Conservation (phyloP, 2,113 vertebrate genomes). For the Lathamus discolor region DNA sequence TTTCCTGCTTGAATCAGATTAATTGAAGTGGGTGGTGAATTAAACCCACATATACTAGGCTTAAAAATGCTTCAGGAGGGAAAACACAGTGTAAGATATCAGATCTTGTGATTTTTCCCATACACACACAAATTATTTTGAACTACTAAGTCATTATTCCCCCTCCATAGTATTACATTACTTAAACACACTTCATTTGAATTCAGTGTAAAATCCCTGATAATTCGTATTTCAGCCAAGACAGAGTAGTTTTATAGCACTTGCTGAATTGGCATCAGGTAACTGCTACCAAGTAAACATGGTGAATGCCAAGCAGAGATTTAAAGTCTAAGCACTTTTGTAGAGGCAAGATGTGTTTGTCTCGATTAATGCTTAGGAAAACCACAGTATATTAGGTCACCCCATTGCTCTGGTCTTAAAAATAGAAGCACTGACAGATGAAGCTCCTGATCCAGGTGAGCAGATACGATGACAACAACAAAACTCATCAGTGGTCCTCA, state of each 20-base stretch:
- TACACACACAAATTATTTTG: neutral
- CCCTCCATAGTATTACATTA: neutral
- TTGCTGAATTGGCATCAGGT: neutral
- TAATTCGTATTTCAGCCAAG: neutral
- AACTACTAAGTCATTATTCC: neutral
- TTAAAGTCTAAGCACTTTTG: neutral
- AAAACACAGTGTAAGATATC: neutral
- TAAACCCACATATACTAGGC: neutral
- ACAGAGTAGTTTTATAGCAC: neutral
- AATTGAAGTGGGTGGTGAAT: neutral
- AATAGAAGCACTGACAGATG: neutral
- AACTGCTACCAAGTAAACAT: neutral
- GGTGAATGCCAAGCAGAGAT: neutral
- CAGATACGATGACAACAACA: neutral
- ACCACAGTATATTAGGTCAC: neutral
- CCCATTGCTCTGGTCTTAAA: neutral
- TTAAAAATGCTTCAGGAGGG: neutral
- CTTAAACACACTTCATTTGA: neutral
- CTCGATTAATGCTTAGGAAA: neutral
- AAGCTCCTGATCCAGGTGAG: accelerated
- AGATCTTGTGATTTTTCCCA: neutral
- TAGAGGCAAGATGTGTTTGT: neutral
- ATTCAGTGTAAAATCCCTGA: neutral
- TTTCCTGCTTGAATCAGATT: neutral
- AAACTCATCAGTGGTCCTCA: neutral